A percentile compares a stretch with the other conserved stretches of the same genome.
Evolutionary conservation across 1,140 invertebrate genomes (phyloP).

Genomic region (Drosophila kepulauana): DNA sequence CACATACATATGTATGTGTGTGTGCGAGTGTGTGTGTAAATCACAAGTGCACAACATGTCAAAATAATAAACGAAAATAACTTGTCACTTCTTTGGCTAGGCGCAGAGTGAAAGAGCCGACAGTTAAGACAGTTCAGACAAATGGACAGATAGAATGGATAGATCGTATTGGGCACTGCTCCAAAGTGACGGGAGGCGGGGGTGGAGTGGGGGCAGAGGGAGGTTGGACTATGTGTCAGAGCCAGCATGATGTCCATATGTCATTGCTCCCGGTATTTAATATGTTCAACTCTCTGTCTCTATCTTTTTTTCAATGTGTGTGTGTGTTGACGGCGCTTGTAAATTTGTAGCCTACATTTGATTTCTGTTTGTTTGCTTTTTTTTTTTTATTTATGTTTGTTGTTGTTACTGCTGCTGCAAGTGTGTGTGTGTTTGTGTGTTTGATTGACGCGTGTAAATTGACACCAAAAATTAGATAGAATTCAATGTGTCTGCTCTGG

Average conservation of each 20-base stretch:
- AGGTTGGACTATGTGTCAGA: conserved; percentile 3
- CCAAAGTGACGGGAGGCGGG: background rate
- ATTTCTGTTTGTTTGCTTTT: conserved; percentile 46
- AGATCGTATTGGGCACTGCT: conserved; percentile 12
- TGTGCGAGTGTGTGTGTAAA: conserved; percentile 39
- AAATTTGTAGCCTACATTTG: conserved; percentile 65
- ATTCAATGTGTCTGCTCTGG: conserved; percentile 20
- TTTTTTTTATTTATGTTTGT: conserved; percentile 34
- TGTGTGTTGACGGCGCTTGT: conserved; percentile 46
- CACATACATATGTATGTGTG: background rate
- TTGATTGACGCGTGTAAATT: conserved; percentile 67
- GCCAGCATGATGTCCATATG: conserved; percentile 49
- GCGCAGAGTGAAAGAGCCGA: conserved; percentile 52
- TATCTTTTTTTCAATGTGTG: background rate
- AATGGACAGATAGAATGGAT: conserved; percentile 37
- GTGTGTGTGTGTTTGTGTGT: conserved; percentile 4
- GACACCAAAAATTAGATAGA: conserved; percentile 60
- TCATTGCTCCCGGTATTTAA: conserved; percentile 65
- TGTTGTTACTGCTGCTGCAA: background rate
- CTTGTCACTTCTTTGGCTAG: conserved; percentile 58
- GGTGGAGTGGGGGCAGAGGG: background rate
- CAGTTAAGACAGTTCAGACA: conserved; percentile 51
- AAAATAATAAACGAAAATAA: conserved; percentile 70
- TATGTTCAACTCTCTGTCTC: conserved; percentile 13
- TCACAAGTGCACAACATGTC: conserved; percentile 64